Percentiles rank a stretch among this genome's conserved stretches.
These are phyloP conservation scores for Pangasius mekongensis DNA, from an alignment of 2,797 vertebrate genomes.

Conservation along the genomic window DNA sequence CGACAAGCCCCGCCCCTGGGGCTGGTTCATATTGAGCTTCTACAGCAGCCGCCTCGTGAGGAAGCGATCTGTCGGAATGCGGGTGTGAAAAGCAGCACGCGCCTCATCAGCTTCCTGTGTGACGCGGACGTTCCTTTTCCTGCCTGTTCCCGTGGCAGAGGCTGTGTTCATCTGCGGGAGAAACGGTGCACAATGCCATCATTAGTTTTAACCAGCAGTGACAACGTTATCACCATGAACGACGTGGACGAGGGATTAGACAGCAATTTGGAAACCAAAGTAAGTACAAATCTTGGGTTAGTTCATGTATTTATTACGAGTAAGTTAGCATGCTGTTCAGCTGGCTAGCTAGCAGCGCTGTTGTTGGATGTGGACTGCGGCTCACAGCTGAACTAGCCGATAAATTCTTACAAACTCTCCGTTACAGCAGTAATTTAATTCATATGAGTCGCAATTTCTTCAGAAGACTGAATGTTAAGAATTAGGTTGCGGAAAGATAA, in stretches of 20 bases:
- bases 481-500: too few species aligned
- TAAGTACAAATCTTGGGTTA: not conserved
- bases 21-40: not conserved
- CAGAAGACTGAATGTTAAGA: too few species aligned
- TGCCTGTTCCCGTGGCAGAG: conserved; percentile 24
- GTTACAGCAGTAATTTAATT: not conserved
- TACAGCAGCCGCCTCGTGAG: not conserved
- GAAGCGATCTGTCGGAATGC: not conserved
- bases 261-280: conserved; percentile 6
- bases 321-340: too few species aligned
- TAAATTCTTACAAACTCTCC: not conserved
- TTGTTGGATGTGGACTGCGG: not conserved
- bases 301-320: not conserved
- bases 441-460: not conserved
- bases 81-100: not conserved
- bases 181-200: conserved; percentile 17
- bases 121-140: conserved; percentile 29
- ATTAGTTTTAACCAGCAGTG: not conserved
- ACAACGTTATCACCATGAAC: not conserved
- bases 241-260: not conserved
- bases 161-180: conserved; percentile 19
- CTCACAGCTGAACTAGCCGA: not conserved
- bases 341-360: not conserved
- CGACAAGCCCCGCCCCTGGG: not conserved
- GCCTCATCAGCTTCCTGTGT: not conserved